phyloP scores from a whole-genome alignment of 2,888 invertebrate genomes.

The Scaptomyza tumidula region DNA sequence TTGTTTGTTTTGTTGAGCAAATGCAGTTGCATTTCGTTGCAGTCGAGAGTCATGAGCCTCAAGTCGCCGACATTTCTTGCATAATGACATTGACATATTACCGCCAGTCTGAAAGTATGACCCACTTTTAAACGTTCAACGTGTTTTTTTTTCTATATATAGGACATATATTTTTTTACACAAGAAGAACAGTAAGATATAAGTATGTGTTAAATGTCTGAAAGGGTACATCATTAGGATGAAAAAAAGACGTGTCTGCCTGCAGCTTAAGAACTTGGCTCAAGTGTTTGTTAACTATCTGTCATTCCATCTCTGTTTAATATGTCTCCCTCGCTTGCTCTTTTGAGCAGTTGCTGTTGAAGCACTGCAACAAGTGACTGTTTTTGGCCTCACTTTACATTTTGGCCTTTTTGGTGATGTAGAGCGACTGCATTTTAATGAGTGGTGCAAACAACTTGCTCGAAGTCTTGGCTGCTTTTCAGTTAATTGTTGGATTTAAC shows the following conservation, averaged over 20 bases:
- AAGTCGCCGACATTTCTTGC: constrained; percentile 60
- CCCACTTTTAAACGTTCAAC: constrained; percentile 28
- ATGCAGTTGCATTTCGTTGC: constrained; percentile 18
- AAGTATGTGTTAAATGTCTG: constrained; percentile 41
- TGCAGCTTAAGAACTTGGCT: constrained; percentile 28
- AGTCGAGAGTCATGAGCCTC: constrained; percentile 6
- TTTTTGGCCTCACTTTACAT: constrained; percentile 18
- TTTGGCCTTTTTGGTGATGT: constrained; percentile 51
- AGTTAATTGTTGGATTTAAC: constrained; percentile 32
- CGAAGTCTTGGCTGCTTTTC: background rate
- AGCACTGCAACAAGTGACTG: constrained; percentile 44
- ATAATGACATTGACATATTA: constrained; percentile 75
- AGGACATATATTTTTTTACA: background rate
- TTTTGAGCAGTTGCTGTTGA: background rate
- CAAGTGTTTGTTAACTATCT: constrained; percentile 18
- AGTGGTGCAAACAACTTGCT: constrained; percentile 17
- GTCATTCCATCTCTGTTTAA: background rate
- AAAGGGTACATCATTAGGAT: constrained; percentile 62
- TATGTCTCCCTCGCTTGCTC: background rate
- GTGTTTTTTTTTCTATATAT: constrained; percentile 7
- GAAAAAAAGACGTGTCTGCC: constrained; percentile 34
- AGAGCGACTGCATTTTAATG: constrained; percentile 67
- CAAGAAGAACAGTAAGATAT: background rate
- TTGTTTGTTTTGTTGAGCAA: constrained; percentile 36
- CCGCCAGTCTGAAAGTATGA: constrained; percentile 33